Base-by-base conservation (phyloP, 2,797 vertebrate genomes). In the Pipistrellus nathusii region DNA sequence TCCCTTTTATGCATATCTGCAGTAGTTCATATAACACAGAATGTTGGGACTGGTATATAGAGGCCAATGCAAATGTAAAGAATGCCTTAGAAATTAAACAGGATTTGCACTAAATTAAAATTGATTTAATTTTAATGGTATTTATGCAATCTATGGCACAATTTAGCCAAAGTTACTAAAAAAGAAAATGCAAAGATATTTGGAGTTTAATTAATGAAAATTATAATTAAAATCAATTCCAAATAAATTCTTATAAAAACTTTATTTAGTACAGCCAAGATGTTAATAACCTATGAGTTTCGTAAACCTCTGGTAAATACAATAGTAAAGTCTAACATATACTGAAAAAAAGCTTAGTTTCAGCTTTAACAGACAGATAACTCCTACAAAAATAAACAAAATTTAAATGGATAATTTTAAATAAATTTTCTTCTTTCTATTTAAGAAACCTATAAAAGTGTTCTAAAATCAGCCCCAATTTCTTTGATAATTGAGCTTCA, bases 131-230 rank as follows among this genome's bases (percentile, higher is more conserved):
- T 82, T 68, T 30, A 73, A 76, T 71, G 46, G 8, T 25, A 90
- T 85, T 94, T 69, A 86, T 64, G 32, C 14, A 82, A 73, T 44
- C 18, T 62, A 59, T 62, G 10, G 8, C 10, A 76, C 17, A 88
- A 82, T 15, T 94, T 35, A 85, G 44, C 23, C 3, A 92, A 89
- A 87, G 9, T 27, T 53, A 92, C 21, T 86, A 4, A 53, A 94
- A 86, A 87, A 64, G 18, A 6, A 66, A 81, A 88, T 62, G 21
- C 8, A 85, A 71, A 64, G 5, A 41, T 20, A 59, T 59, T 51
- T 71, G 10, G 46, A 69, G 21, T 86, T 69, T 95, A 93, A 93
- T 81, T 23, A 86, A 77, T 55, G 12, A 76, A 86, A 93, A 41
- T 48, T 30, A 89, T 55, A 59, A 27, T 59, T 85, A 85, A 66